Conservation (phyloP, 2,113 vertebrate genomes). For the Osmerus mordax region DNA sequence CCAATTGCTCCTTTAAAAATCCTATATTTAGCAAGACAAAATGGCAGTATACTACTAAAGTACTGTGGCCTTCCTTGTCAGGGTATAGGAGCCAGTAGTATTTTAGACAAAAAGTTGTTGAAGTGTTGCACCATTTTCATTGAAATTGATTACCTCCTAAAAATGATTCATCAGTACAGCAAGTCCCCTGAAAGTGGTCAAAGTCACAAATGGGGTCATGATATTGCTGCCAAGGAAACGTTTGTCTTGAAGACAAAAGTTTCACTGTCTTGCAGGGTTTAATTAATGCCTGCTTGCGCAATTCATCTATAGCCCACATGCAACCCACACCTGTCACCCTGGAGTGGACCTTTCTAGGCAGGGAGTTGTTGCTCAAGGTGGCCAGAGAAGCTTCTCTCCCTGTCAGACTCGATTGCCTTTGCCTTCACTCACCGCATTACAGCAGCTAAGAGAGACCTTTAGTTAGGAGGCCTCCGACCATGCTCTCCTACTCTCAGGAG, state of each 20-base stretch:
- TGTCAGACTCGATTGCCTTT: slow-evolving; percentile 31
- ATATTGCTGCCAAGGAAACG: slow-evolving; percentile 38
- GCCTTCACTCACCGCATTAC: slow-evolving; percentile 45
- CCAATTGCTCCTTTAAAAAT: too few relatives aligned
- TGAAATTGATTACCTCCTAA: background rate
- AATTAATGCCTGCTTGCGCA: slow-evolving; percentile 56
- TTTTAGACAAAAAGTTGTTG: too few relatives aligned
- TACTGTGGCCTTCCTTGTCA: too few relatives aligned
- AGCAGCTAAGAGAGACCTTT: slow-evolving; percentile 44
- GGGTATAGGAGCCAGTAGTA: too few relatives aligned
- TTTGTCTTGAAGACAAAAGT: slow-evolving; percentile 54
- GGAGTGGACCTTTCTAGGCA: slow-evolving; percentile 9
- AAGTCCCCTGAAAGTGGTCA: slow-evolving; percentile 54
- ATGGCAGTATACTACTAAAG: too few relatives aligned
- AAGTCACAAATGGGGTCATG: slow-evolving; percentile 58
- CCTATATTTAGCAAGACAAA: too few relatives aligned
- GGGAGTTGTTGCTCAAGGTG: slow-evolving; percentile 26
- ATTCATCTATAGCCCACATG: slow-evolving; percentile 29
- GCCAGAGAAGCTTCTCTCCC: slow-evolving; percentile 29
- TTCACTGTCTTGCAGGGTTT: slow-evolving; percentile 53
- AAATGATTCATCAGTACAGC: slow-evolving; percentile 15
- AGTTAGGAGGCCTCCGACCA: slow-evolving; percentile 40
- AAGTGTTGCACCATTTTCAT: background rate
- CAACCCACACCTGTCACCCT: slow-evolving; percentile 11
- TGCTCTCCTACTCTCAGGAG: slow-evolving; percentile 36